Conservation (phyloP, 2,113 vertebrate species). For the Chloropsis cyanopogon region DNA sequence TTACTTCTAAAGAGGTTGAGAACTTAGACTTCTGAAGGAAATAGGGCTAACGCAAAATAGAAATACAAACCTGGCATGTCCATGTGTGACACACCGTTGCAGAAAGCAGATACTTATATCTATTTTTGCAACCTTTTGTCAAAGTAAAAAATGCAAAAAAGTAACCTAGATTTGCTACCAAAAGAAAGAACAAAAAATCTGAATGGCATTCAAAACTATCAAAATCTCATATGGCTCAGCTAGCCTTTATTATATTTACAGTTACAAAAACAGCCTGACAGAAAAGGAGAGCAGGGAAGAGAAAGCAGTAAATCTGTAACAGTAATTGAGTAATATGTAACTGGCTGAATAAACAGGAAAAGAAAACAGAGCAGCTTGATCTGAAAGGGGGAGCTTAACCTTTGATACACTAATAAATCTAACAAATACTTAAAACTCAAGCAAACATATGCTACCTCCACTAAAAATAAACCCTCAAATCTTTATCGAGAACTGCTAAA, state of each 20-base stretch:
- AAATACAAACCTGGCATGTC: neutral
- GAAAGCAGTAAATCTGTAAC: slow-evolving; percentile 61
- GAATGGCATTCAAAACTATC: neutral
- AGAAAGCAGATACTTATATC: neutral
- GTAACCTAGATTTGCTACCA: neutral
- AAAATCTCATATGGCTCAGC: neutral
- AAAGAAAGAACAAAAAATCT: neutral
- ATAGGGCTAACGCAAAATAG: neutral
- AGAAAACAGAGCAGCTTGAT: slow-evolving; percentile 55
- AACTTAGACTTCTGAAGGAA: neutral
- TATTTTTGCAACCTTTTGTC: neutral
- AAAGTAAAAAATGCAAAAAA: neutral
- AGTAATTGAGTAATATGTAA: slow-evolving; percentile 60
- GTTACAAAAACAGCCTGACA: neutral
- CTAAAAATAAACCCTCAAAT: neutral
- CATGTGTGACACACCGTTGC: neutral
- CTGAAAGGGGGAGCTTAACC: slow-evolving; percentile 58
- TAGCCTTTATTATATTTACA: neutral
- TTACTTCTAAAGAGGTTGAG: neutral
- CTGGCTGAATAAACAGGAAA: slow-evolving; percentile 62
- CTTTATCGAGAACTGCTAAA: neutral
- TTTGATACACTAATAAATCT: slow-evolving; percentile 60
- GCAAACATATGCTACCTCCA: neutral
- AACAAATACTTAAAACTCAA: slow-evolving; percentile 35
- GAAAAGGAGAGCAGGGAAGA: neutral